Base-by-base conservation (phyloP, 2,888 invertebrate genomes). In the Dolichopus griseipennis region DNA sequence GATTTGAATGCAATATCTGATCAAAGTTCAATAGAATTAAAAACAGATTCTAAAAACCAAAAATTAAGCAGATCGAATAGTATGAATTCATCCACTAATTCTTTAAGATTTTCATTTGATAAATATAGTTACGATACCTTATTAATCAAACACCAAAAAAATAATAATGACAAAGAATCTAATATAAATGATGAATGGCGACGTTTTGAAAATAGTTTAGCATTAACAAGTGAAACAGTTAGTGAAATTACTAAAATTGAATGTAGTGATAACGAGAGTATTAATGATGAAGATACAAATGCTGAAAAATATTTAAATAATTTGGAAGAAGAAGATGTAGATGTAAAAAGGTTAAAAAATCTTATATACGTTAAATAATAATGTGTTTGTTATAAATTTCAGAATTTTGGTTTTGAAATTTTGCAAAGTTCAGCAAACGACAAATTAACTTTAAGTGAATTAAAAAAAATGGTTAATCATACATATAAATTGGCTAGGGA, bases 401-500 rank as follows among this genome's bases (percentile, higher is more conserved):
- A 80, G 77, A 82, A 83, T 37, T 79, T 86, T 62, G 87, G 85
- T 70, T 87, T 86, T 79, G 87, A 87, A 78, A 81, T 87, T 62
- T 79, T 87, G 22, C 83, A 85, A 2, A 83, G 82, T 71, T 82
- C 83, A 64, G 81, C 73, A 15, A 82, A 83, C 5, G 83, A 83
- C 12, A 84, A 84, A 61, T 86, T 87, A 73, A 83, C 85, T 72
- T 82, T 83, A 65, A 78, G 76, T 52, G 87, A 87, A 72, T 76
- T 87, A 68, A 84, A 86, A 69, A 83, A 83, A 73, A 84, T 91
- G 81, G 85, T 89, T 12, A 83, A 85, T 64, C 87, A 89, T 73
- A 77, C 92, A 41, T 89, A 89, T 22, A 84, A 83, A 72, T 81
- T 93, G 67, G 85, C 90, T 0, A 85, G 84, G 65, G 96, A 97